phyloP scores from a whole-genome alignment of 2,113 vertebrate species.

The Urocitellus parryii region DNA sequence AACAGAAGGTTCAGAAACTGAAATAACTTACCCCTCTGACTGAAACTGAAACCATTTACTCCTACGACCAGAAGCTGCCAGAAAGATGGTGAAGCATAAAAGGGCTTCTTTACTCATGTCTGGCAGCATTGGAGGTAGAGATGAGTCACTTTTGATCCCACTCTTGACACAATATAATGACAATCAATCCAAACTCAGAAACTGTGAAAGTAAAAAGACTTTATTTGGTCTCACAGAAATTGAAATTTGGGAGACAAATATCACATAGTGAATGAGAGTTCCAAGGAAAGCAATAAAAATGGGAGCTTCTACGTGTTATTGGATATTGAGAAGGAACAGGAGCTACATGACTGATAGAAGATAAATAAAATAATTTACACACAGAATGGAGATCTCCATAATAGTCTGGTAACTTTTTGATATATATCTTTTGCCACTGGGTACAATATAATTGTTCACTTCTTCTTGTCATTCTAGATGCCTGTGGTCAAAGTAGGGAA shows the following conservation, averaged over 20 bases:
- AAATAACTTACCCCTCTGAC: neutral
- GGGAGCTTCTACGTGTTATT: neutral
- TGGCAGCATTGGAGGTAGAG: neutral
- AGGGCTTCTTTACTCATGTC: neutral
- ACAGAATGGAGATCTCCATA: neutral
- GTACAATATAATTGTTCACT: neutral
- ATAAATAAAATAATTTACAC: neutral
- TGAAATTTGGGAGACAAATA: neutral
- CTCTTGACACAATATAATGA: neutral
- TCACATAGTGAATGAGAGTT: neutral
- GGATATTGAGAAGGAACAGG: neutral
- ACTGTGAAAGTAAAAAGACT: too few relatives aligned
- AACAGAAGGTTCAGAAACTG: neutral
- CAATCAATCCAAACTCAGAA: too few relatives aligned
- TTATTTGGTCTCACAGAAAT: neutral
- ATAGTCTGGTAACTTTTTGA: too few relatives aligned
- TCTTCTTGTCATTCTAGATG: neutral
- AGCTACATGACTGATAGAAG: neutral
- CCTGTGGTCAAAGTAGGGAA: neutral
- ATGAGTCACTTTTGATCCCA: neutral
- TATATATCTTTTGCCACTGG: neutral
- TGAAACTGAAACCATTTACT: neutral
- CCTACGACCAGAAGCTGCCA: neutral
- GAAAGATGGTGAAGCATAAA: neutral
- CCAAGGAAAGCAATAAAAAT: neutral